Base-by-base conservation (phyloP, 2,888 invertebrate genomes). In the Andrena praecox region DNA sequence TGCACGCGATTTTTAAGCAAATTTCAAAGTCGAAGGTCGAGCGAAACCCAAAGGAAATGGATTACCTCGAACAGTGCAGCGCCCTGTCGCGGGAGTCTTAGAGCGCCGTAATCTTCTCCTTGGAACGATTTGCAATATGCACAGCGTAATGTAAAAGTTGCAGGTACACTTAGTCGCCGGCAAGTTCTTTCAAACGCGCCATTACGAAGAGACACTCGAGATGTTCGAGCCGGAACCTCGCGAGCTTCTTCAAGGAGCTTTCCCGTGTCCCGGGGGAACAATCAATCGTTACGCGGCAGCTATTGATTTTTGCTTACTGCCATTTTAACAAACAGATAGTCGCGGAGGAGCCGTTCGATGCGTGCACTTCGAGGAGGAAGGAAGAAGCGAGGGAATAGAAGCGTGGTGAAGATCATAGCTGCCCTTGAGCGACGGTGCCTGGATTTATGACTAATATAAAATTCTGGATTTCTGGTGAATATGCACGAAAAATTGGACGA, bases 121-220 rank as follows among this genome's bases (percentile, higher is more conserved):
- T 8, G 50, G 59, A 64, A 50, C 52, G 80, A 79, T 79, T 80
- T 80, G 64, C 59, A 80, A 70, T 60, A 52, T 64, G 48, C 56
- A n/a, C 24, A 0, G 24, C 3, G 50, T 29, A 59, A 59, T 64
- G 16, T 31, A 24, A 35, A 66, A 80, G 71, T 60, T 42, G 31
- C 54, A 20, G 35, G 33, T 3, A 2, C 12, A 29, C 31, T 59
- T 48, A 24, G 10, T 66, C 50, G 4, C 33, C 48, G 4, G n/a
- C 7, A 31, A 54, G 20, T 79, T 79, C 63, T 60, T 80, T 72
- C 66, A 35, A 48, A 27, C 20, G 52, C 33, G 7, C 27, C 24
- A 8, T 5, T 29, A 48, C 29, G 8, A 59, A 64, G 64, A 59
- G 24, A 64, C 66, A 48, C 31, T 20, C 35, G 27, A 52, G 10